Percentiles rank a stretch among this genome's conserved stretches.
Evolutionary conservation across 2,113 vertebrate species (phyloP).

Genomic region (Pipra filicauda): DNA sequence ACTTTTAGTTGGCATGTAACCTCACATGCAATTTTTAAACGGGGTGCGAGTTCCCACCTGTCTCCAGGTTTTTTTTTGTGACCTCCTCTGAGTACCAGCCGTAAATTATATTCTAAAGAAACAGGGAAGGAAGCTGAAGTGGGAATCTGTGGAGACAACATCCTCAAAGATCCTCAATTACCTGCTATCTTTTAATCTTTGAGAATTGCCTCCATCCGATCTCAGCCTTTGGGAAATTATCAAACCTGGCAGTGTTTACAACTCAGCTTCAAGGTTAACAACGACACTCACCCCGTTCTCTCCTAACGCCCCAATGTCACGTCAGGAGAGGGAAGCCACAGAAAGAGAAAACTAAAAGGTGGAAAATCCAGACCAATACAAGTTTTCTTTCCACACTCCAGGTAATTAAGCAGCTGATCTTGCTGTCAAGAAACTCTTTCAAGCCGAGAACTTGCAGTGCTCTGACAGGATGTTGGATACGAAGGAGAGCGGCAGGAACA

Average conservation of each 20-base stretch:
- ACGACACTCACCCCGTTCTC: background rate
- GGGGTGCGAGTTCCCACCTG: background rate
- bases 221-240: constrained; percentile 30
- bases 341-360: background rate
- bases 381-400: background rate
- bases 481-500: background rate
- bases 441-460: background rate
- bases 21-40: background rate
- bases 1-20: background rate
- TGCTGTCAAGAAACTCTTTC: background rate
- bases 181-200: background rate
- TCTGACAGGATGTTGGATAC: background rate
- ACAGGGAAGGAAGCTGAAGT: background rate
- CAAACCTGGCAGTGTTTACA: background rate
- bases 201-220: constrained; percentile 3
- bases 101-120: background rate
- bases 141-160: background rate
- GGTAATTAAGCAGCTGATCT: background rate
- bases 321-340: background rate
- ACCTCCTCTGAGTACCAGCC: background rate
- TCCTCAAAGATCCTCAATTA: constrained; percentile 39
- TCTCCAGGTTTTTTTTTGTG: background rate
- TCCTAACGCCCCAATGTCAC: background rate
- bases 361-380: background rate
- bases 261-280: background rate